A percentile compares a stretch with the other conserved stretches of the same genome.
Evolutionary conservation across 2,888 invertebrate species (phyloP).

Genomic region (Priocnemis perturbator): DNA sequence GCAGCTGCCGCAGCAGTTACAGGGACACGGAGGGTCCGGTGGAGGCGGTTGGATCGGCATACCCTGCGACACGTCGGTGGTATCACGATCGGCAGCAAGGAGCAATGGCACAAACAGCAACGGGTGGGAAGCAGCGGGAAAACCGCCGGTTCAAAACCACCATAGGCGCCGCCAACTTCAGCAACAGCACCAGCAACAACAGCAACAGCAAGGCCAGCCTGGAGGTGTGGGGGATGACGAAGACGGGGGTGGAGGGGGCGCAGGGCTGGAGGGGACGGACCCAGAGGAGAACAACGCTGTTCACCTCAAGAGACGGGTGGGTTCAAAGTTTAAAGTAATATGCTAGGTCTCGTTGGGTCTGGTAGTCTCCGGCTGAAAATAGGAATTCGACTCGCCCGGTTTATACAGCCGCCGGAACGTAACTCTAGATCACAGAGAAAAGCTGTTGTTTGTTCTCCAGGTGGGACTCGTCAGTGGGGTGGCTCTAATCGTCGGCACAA

Average conservation of each 20-base stretch:
- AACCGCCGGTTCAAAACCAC: slow-evolving; percentile 37
- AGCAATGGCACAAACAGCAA: slow-evolving; percentile 40
- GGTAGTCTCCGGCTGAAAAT: too few relatives aligned
- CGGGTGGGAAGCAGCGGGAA: slow-evolving; percentile 32
- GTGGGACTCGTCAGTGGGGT: slow-evolving; percentile 97
- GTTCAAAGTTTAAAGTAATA: too few relatives aligned
- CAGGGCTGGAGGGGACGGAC: slow-evolving; percentile 92
- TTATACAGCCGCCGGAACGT: too few relatives aligned
- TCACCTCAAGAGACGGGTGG: slow-evolving; percentile 98
- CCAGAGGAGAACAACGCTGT: slow-evolving; percentile 96
- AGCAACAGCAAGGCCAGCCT: slow-evolving; percentile 56
- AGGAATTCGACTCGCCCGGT: too few relatives aligned
- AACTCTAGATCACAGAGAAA: too few relatives aligned
- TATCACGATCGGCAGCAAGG: slow-evolving; percentile 40
- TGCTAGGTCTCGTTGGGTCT: too few relatives aligned
- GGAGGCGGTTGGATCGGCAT: slow-evolving; percentile 43
- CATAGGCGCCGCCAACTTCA: slow-evolving; percentile 34
- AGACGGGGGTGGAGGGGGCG: slow-evolving; percentile 75
- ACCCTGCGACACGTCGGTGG: slow-evolving; percentile 42
- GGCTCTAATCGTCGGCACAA: slow-evolving; percentile 98
- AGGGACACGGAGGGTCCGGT: slow-evolving; percentile 41
- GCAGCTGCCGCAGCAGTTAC: slow-evolving; percentile 32
- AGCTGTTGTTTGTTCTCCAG: too few relatives aligned
- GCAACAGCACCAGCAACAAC: slow-evolving; percentile 49
- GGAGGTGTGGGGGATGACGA: slow-evolving; percentile 71